Percentiles rank a stretch among this genome's conserved stretches.
These are phyloP conservation scores for Charina bottae DNA, from an alignment of 2,113 vertebrate species.

Conservation along the genomic window DNA sequence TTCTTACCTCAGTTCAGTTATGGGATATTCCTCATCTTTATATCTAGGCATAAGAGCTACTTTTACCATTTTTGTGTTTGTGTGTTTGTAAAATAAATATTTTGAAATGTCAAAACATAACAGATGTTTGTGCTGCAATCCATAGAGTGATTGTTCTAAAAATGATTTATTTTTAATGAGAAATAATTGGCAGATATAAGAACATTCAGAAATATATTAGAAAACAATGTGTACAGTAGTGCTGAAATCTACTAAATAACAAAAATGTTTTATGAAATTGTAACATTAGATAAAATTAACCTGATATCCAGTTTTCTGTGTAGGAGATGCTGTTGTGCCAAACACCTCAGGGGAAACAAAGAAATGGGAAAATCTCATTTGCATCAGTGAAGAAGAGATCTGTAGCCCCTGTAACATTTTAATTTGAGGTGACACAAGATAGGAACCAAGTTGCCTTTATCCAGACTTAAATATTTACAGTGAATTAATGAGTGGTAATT, in stretches of 20 bases:
- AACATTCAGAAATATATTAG: background rate
- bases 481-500: conserved; percentile 25
- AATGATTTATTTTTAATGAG: background rate
- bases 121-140: background rate
- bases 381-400: background rate
- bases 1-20: background rate
- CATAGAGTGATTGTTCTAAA: background rate
- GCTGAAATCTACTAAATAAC: background rate
- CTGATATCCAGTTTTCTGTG: background rate
- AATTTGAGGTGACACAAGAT: background rate
- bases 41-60: background rate
- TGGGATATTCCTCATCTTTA: background rate
- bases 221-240: background rate
- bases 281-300: conserved; percentile 22
- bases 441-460: background rate
- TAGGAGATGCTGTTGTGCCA: rapidly evolving
- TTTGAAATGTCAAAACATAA: background rate
- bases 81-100: background rate
- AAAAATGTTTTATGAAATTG: background rate
- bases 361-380: background rate
- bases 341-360: background rate
- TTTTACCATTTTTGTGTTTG: background rate
- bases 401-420: background rate
- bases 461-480: conserved; percentile 28
- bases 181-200: background rate